These are phyloP conservation scores for Drosophila lini DNA, from an alignment of 1,140 invertebrate species.

Conservation along the genomic window DNA sequence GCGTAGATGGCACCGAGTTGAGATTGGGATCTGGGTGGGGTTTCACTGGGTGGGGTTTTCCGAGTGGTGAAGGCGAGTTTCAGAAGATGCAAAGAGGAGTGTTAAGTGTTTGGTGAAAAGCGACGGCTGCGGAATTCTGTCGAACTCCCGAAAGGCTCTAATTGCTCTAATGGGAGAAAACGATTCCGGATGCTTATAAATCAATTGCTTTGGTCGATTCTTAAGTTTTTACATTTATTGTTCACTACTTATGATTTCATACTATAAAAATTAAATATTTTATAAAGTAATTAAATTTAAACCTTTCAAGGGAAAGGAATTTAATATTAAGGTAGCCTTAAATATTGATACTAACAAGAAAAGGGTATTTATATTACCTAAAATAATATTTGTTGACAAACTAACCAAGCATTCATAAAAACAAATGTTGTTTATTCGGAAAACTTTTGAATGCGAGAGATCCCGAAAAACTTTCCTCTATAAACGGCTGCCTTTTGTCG, in stretches of 20 bases:
- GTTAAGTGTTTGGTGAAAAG: constrained; percentile 23
- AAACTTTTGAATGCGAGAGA: constrained; percentile 10
- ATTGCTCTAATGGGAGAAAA: constrained; percentile 4
- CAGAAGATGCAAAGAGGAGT: not conserved
- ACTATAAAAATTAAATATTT: not conserved
- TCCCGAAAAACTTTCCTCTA: constrained; percentile 29
- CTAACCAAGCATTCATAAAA: not conserved
- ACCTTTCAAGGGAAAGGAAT: not conserved
- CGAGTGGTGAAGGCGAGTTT: not conserved
- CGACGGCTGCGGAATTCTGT: not conserved
- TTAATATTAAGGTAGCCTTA: not conserved
- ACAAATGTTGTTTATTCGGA: constrained; percentile 4
- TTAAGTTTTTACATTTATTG: too few relatives aligned
- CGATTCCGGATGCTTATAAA: constrained; percentile 15
- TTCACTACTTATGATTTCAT: not conserved
- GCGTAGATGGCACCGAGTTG: constrained; percentile 24
- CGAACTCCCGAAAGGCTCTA: constrained; percentile 1
- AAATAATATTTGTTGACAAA: constrained; percentile 1
- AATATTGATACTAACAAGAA: not conserved
- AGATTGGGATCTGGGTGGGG: constrained; percentile 9
- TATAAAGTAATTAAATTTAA: not conserved
- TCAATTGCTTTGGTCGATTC: not conserved
- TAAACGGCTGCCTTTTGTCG: constrained; percentile 5
- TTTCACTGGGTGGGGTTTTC: not conserved
- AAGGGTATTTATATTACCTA: too few relatives aligned